Percentiles rank a stretch among this genome's conserved stretches.
Evolutionary conservation across 2,888 invertebrate genomes (phyloP).

Genomic region (Xanthorhoe spadicearia): DNA sequence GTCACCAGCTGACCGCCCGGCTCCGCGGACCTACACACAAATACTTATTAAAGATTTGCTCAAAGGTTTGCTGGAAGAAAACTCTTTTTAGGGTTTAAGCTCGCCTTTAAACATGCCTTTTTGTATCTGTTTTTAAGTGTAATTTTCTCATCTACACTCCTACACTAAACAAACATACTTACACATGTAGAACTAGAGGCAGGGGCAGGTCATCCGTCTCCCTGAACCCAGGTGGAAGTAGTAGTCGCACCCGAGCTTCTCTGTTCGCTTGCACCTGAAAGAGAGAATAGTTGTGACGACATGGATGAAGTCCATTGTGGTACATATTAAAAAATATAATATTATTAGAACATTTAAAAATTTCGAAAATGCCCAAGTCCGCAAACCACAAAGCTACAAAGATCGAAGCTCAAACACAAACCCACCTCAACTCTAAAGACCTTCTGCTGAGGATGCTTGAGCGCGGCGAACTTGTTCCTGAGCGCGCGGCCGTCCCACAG

Average conservation of each 20-base stretch:
- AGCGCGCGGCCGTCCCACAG: constrained; percentile 89
- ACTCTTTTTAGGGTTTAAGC: too few species aligned
- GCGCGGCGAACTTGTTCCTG: constrained; percentile 84
- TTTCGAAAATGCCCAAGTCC: too few species aligned
- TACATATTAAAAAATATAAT: too few species aligned
- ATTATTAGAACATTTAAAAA: too few species aligned
- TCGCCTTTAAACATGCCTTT: too few species aligned
- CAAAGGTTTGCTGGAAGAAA: too few species aligned
- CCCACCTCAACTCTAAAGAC: constrained; percentile 87
- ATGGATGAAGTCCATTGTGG: background rate
- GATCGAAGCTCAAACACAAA: background rate
- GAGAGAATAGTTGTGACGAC: background rate
- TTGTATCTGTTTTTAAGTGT: too few species aligned
- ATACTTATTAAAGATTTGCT: too few species aligned
- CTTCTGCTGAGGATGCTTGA: constrained; percentile 91
- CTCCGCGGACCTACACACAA: constrained; percentile 62
- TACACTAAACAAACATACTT: too few species aligned
- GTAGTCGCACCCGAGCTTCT: constrained; percentile 87
- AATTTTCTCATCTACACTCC: too few species aligned
- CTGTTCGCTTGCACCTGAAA: constrained; percentile 80
- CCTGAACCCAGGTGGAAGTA: constrained; percentile 92
- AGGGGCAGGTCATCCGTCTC: constrained; percentile 93
- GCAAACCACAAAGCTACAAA: too few species aligned
- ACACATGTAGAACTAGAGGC: constrained; percentile 93
- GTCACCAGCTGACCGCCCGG: constrained; percentile 95